Evolutionary conservation across 2,888 invertebrate genomes (phyloP), one percentile per base, ranked within the genome.

Genomic region (Nemotelus pantherinus): DNA sequence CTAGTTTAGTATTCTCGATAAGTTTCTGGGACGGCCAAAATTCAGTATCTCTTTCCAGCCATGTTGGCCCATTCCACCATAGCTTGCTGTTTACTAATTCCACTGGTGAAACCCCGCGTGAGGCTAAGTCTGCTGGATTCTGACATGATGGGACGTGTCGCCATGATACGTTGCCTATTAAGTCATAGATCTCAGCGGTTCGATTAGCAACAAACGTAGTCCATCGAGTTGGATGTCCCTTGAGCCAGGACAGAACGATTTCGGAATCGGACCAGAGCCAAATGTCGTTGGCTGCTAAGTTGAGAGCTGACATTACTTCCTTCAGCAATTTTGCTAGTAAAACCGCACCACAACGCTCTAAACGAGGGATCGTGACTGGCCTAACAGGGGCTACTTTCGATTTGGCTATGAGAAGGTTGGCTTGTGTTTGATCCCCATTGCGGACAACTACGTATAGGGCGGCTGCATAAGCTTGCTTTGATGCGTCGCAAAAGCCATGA

Each of bases 401-500:
- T 60, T 60, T 60, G 4, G 60, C 9, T 25, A 60, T 60, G 4
- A 60, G 5, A 6, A 60, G 5, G 5, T 25, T 6, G 4, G n/a
- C 60, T 9, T 25, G 25, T n/a, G 60, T 60, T 9, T 10, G 4
- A 60, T 4, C 60, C n/a, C 4, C 4, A 25, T 25, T 10, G 7
- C 53, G 53, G 0, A 79, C 48, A 39, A 74, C 70, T 1, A 77
- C 25, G 41, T 80, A 80, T 7, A 78, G 25, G 0, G 77, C 64
- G 0, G 78, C 80, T 2, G 39, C 64, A 7, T 77, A 78, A 2
- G 78, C 79, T 3, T 48, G 57, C 67, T 79, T 79, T 7, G 78
- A 78, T 10, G 80, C 77, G 58, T 79, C 80, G 9, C 71, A 77
- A 67, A 80, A 79, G 5, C 77, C 79, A 60, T 77, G 78, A 45